Percentiles rank a stretch among this genome's conserved stretches.
These are phyloP conservation scores for Anabacerthia variegaticeps DNA, from an alignment of 2,797 vertebrate species.

Conservation along the genomic window DNA sequence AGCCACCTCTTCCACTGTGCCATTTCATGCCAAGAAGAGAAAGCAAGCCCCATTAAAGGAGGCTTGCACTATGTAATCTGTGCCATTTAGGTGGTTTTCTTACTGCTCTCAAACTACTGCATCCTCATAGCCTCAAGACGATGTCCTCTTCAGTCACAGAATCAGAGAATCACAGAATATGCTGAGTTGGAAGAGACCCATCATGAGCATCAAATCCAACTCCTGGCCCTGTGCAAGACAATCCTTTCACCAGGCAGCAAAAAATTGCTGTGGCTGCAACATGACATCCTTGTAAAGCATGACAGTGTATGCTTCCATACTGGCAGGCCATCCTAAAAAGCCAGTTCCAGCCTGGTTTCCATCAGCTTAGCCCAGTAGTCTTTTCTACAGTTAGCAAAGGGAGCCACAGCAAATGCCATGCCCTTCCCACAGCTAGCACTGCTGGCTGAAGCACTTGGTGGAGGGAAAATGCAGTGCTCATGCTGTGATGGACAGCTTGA, in stretches of 20 bases:
- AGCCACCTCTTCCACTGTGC: background rate
- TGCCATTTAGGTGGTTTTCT: background rate
- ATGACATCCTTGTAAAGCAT: rapidly evolving
- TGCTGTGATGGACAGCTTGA: background rate
- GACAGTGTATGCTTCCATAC: background rate
- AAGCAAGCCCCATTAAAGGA: background rate
- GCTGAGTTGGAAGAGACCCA: background rate
- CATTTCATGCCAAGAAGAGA: background rate
- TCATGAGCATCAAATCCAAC: background rate
- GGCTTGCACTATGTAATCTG: background rate
- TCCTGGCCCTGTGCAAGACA: background rate
- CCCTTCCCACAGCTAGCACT: background rate
- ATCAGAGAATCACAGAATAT: background rate
- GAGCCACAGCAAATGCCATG: rapidly evolving
- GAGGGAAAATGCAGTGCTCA: background rate
- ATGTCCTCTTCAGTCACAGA: background rate
- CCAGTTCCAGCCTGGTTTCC: background rate
- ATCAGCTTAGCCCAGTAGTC: background rate
- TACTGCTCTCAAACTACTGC: background rate
- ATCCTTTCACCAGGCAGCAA: background rate
- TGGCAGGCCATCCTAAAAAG: background rate
- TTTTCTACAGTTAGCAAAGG: background rate
- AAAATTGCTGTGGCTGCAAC: background rate
- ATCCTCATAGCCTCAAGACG: background rate
- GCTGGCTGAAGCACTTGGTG: background rate